Base-by-base conservation (phyloP, 92 coral and sea anemone species). In the Pocillopora grandis region DNA sequence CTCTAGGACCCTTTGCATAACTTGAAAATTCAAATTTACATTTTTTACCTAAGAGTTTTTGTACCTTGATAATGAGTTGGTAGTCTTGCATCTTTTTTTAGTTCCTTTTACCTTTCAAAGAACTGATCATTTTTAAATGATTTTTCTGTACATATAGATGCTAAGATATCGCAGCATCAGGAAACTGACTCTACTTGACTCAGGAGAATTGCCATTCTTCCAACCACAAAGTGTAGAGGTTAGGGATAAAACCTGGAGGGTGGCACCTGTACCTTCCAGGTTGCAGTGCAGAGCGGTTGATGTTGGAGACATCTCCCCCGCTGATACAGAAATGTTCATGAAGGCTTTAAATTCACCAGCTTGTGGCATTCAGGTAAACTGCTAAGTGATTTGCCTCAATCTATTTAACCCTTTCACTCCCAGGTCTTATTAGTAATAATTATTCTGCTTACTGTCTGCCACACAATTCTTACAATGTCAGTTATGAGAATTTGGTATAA, bases 261-360 rank as follows among this genome's bases (percentile, higher is more conserved):
- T 91, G 70, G 79, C 76, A 21, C 84, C 86, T 58, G 75, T 93
- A 5, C 95, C 97, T 6, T 17, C 72, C 36, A 79, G 95, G 17
- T 85, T 93, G 7, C 87, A 85, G 37, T 90, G 90, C 82, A 89
- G 97, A 64, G 70, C 84, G 15, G 85, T 93, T 42, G 95, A 91
- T 72, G 84, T 93, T 62, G 97, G 97, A 31, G 97, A 93, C 55
- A 91, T 93, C 57, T 89, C 97, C 14, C 97, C 97, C 58, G 94
- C 95, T 10, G 91, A 93, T 66, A 89, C 92, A 66, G 82, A 80
- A 68, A 87, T 93, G 23, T 93, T 93, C 69, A 87, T 37, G 20
- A 87, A 77, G 80, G 93, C 97, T 23, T 81, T 93, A 12, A 93
- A 91, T 84, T 91, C 97, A 62, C 61, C 91, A 70, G 97, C 97